These are phyloP conservation scores for Lasius fuliginosus DNA, from an alignment of 2,888 invertebrate species.

Conservation along the genomic window DNA sequence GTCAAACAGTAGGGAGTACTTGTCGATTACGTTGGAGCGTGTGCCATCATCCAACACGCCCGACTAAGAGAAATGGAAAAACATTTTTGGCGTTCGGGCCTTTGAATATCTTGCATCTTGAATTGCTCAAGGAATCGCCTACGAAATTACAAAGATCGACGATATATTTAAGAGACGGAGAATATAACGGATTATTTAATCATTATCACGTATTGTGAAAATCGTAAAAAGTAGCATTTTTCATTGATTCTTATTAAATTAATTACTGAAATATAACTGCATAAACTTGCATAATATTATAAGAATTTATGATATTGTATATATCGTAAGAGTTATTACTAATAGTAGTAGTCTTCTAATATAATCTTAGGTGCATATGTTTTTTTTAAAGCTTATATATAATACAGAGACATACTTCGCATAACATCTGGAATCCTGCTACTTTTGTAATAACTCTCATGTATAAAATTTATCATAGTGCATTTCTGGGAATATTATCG, in stretches of 20 bases:
- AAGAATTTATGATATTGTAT: background rate
- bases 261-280: background rate
- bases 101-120: conserved; percentile 25
- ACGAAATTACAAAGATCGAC: background rate
- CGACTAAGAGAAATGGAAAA: conserved; percentile 39
- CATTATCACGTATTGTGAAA: background rate
- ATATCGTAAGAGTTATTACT: background rate
- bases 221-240: too few relatives aligned
- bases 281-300: background rate
- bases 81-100: conserved; percentile 33
- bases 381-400: conserved; percentile 25
- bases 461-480: conserved; percentile 72
- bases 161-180: background rate
- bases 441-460: conserved; percentile 64
- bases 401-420: conserved; percentile 31
- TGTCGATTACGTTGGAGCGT: conserved; percentile 72
- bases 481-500: conserved; percentile 76
- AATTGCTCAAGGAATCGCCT: conserved; percentile 5
- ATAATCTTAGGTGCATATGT: background rate
- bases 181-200: background rate
- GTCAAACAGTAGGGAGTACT: conserved; percentile 79
- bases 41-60: conserved; percentile 44
- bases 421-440: conserved; percentile 47
- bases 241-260: background rate
- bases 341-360: background rate